A percentile compares a stretch with the other conserved stretches of the same genome.
These are phyloP conservation scores for Pempheris klunzingeri DNA, from an alignment of 2,797 vertebrate genomes.

Conservation along the genomic window DNA sequence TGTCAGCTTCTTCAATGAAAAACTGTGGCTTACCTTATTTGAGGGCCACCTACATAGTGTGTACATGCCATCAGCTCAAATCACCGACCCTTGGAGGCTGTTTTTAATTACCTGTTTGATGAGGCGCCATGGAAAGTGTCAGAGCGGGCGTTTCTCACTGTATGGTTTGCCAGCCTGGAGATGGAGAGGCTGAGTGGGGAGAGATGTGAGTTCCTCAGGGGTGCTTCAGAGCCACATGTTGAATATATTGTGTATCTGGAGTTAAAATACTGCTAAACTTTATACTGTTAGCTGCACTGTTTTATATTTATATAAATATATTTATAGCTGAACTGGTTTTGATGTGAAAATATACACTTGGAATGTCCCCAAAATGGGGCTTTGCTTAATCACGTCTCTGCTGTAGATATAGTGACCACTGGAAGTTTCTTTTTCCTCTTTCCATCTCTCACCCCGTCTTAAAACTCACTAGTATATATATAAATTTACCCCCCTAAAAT, in stretches of 20 bases:
- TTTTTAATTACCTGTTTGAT: conserved; percentile 75
- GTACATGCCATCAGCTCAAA: conserved; percentile 50
- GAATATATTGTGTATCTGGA: not conserved
- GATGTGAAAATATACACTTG: not conserved
- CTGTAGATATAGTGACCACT: not conserved
- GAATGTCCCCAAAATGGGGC: not conserved
- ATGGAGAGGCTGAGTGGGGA: conserved; percentile 17
- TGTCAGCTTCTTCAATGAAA: conserved; percentile 50
- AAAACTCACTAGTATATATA: not conserved
- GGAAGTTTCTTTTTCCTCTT: not conserved
- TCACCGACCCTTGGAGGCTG: conserved; percentile 51
- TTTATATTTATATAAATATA: too few species aligned
- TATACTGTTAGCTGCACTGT: too few species aligned
- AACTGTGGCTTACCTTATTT: conserved; percentile 34
- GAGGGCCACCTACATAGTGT: conserved; percentile 66
- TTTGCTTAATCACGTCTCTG: not conserved
- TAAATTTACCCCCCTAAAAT: not conserved
- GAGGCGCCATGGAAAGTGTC: conserved; percentile 69
- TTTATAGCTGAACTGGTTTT: not conserved
- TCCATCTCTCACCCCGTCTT: not conserved
- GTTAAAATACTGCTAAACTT: not conserved
- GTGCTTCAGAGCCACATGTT: conserved; percentile 4
- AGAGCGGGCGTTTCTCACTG: conserved; percentile 43
- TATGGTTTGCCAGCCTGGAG: conserved; percentile 31
- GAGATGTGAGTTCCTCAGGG: conserved; percentile 1